phyloP scores from a whole-genome alignment of 2,888 invertebrate genomes.

The Hymenopus coronatus region DNA sequence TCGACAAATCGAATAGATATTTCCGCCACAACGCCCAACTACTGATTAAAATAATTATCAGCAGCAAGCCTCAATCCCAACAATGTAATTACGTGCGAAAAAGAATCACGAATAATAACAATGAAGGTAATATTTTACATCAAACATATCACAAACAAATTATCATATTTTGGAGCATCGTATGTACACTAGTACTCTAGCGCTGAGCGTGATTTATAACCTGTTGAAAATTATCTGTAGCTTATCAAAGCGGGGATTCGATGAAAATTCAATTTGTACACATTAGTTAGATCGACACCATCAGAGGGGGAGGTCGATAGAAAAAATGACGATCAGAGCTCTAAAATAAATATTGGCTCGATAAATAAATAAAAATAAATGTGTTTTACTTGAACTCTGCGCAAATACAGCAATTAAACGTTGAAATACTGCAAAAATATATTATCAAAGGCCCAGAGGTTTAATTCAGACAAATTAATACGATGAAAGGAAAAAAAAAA shows the following conservation, averaged over 20 bases:
- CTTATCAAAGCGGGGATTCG: background rate
- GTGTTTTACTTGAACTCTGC: background rate
- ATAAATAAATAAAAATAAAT: background rate
- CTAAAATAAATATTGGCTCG: background rate
- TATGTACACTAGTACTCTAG: background rate
- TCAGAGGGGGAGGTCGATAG: background rate
- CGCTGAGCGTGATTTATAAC: background rate
- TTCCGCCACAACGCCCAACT: background rate
- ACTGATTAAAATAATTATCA: background rate
- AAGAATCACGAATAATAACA: background rate
- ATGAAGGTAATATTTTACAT: background rate
- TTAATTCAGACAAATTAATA: no score
- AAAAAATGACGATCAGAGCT: background rate
- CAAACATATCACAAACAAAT: background rate
- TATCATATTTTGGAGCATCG: background rate
- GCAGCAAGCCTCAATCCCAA: background rate
- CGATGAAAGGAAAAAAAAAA: no score
- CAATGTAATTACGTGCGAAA: background rate
- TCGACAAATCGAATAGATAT: background rate
- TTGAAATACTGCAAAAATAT: no score
- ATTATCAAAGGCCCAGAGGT: no score
- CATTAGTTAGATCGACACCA: background rate
- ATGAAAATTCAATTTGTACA: background rate
- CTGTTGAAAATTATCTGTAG: background rate
- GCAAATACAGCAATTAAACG: background rate